Evolutionary conservation across 2,888 invertebrate genomes (phyloP), one percentile per base, ranked within the genome.

Genomic region (Megalurothrips usitatus): DNA sequence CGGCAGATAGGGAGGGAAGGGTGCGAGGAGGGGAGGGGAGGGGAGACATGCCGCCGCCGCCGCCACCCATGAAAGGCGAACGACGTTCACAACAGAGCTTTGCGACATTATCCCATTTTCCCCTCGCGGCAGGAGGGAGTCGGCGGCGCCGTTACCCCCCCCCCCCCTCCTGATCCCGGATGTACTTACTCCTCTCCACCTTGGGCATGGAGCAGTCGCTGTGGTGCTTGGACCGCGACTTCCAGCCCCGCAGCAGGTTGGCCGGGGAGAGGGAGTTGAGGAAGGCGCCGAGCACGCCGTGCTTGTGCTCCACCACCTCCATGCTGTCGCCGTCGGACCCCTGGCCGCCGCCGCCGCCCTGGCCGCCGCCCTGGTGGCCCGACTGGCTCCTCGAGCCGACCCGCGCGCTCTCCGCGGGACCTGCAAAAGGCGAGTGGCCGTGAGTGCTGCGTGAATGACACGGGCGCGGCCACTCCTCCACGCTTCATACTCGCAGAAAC

Each of bases 201-300:
- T 92, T 93, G 34, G 93, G 92, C 92, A 93, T 93, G 88, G 92
- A 92, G 87, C 92, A 91, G 84, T 92, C 92, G 84, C 92, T 91
- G 83, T 89, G 87, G 84, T 91, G 90, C 82, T 92, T 90, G 90
- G 92, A 92, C 3, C 68, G 2, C 68, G 68, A 23, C 68, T 75
- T 75, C 68, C 68, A 75, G 85, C 92, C 92, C 84, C 90, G 90
- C 84, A 92, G 89, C 85, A 93, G 90, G 83, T 87, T 89, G 86
- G 89, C 87, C 0, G 92, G 91, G 84, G 91, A 90, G 84, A 92
- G 86, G 58, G 90, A 88, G 82, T 89, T 89, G 84, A 91, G 88
- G 23, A 89, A 89, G 28, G 84, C 84, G 28, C 83, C 83, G 23
- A 75, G 68, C n/a, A 86, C 85, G 48, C 89, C 89, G 52, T 85